These are phyloP conservation scores for Columba guinea DNA, from an alignment of 2,797 vertebrate species.

Conservation along the genomic window DNA sequence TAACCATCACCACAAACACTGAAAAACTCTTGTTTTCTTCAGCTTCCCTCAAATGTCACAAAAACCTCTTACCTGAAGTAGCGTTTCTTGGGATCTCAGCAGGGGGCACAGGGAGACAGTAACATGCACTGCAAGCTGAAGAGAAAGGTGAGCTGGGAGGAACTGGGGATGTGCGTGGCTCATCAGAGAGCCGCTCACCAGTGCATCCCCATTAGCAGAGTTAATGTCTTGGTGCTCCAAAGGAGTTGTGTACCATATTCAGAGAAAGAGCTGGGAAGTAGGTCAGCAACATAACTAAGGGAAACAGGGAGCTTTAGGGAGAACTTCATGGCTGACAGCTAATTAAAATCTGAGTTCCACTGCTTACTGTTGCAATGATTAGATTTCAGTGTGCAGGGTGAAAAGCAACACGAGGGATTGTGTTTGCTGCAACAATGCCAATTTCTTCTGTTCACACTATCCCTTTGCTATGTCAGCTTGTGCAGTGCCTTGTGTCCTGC, in stretches of 20 bases:
- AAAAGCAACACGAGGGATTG: neutral
- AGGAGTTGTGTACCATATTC: neutral
- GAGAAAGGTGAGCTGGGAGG: neutral
- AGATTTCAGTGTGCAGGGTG: neutral
- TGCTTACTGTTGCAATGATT: neutral
- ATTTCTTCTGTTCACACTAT: neutral
- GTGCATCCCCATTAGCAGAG: neutral
- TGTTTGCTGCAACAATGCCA: neutral
- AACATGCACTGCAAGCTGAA: accelerated
- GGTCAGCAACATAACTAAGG: constrained; percentile 14
- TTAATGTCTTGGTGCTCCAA: neutral
- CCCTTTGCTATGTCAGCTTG: neutral
- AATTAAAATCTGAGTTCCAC: neutral
- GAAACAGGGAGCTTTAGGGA: neutral
- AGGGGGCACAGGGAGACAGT: neutral
- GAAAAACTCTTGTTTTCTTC: neutral
- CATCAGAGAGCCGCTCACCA: neutral
- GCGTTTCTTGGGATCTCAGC: neutral
- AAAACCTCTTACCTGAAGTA: neutral
- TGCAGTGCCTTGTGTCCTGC: neutral
- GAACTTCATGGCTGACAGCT: constrained; percentile 15
- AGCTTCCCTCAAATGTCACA: neutral
- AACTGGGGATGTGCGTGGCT: neutral
- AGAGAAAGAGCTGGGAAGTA: constrained; percentile 17
- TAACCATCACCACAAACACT: neutral